Evolutionary conservation across 2,888 invertebrate genomes (phyloP).

Genomic region (Antitype chi): DNA sequence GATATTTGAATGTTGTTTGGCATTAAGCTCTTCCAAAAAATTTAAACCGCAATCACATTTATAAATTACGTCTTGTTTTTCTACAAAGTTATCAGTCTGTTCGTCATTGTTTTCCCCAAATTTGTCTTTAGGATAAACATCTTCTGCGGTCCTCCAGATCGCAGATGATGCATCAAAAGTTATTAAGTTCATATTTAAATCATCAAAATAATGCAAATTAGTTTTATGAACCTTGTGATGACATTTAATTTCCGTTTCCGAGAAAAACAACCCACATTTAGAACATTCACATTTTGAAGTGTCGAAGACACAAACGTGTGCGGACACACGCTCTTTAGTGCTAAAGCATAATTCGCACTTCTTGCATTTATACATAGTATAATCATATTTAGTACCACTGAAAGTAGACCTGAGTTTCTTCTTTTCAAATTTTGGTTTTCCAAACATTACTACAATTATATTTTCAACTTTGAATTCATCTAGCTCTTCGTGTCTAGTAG

Average conservation of each 20-base stretch:
- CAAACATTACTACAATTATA: slow-evolving; percentile 80
- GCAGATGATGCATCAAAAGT: slow-evolving; percentile 57
- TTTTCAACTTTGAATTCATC: slow-evolving; percentile 72
- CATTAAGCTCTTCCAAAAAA: slow-evolving; percentile 74
- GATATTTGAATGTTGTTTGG: slow-evolving; percentile 70
- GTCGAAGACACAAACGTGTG: slow-evolving; percentile 74
- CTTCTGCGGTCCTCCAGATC: no score
- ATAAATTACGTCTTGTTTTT: slow-evolving; percentile 70
- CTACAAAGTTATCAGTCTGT: slow-evolving; percentile 3
- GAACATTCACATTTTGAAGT: slow-evolving; percentile 73
- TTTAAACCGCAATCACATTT: slow-evolving; percentile 81
- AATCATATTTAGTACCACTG: slow-evolving; percentile 76
- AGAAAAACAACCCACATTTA: slow-evolving; percentile 76
- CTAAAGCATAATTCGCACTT: slow-evolving; percentile 77
- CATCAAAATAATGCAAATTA: slow-evolving; percentile 75
- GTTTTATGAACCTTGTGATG: slow-evolving; percentile 77
- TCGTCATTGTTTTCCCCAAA: background rate
- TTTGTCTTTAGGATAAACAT: slow-evolving; percentile 13
- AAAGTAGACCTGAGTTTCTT: slow-evolving; percentile 65
- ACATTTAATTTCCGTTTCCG: slow-evolving; percentile 69
- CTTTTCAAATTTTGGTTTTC: slow-evolving; percentile 59
- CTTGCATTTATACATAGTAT: slow-evolving; percentile 78
- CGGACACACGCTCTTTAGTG: slow-evolving; percentile 59
- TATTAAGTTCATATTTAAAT: slow-evolving; percentile 75
- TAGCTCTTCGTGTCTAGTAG: slow-evolving; percentile 74